These are phyloP conservation scores for Montifringilla adamsi DNA, from an alignment of 2,113 vertebrate species.

Conservation along the genomic window DNA sequence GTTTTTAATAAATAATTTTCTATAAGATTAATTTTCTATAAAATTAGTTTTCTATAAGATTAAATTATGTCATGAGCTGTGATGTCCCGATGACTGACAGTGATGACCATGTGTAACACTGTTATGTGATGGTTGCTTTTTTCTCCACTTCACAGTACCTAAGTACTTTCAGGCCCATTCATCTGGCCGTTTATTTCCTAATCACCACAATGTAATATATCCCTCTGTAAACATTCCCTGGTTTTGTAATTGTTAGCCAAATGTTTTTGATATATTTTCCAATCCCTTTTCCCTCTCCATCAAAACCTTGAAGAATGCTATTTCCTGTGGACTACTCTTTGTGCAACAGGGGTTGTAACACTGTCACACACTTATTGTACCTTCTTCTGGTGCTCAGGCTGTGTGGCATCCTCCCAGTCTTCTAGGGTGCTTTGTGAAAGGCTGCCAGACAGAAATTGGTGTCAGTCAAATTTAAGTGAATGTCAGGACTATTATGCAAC, in stretches of 20 bases:
- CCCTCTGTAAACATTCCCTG: neutral
- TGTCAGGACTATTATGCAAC: constrained; percentile 7
- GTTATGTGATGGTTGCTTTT: neutral
- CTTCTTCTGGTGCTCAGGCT: neutral
- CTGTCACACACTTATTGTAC: neutral
- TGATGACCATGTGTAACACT: neutral
- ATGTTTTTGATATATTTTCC: neutral
- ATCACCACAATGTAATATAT: neutral
- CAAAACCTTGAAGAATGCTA: neutral
- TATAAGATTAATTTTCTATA: fast-evolving
- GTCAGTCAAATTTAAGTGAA: constrained; percentile 38
- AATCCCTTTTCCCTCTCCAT: neutral
- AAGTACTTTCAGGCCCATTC: neutral
- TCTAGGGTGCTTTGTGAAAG: constrained; percentile 16
- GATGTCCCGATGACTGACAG: neutral
- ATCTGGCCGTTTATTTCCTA: neutral
- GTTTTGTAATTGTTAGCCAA: neutral
- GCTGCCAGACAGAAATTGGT: constrained; percentile 3
- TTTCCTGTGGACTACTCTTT: constrained; percentile 12
- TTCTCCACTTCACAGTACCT: neutral
- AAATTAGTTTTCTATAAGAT: neutral
- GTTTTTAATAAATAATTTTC: neutral
- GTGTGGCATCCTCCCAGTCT: neutral
- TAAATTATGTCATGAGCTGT: neutral
- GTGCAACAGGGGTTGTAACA: neutral